phyloP scores from a whole-genome alignment of 2,113 vertebrate genomes.

The Mirounga angustirostris region DNA sequence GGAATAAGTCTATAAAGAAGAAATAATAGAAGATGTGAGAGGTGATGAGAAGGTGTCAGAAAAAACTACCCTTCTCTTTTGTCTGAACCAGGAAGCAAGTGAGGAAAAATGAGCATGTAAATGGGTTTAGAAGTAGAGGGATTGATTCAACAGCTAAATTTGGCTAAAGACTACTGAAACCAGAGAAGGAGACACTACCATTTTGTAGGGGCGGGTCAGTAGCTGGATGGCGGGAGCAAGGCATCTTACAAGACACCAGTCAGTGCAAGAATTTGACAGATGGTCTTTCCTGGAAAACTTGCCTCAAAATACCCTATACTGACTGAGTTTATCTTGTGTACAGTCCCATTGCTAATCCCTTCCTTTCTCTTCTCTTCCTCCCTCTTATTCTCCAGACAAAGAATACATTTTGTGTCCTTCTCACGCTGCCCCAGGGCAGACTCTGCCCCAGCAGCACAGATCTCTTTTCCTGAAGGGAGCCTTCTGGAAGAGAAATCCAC shows the following conservation, averaged over 20 bases:
- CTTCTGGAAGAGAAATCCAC: background rate
- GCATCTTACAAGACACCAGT: accelerated
- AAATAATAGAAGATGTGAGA: background rate
- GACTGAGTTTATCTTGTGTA: background rate
- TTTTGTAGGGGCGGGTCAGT: background rate
- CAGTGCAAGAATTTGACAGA: background rate
- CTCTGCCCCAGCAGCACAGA: too few relatives aligned
- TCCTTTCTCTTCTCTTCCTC: background rate
- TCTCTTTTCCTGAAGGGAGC: background rate
- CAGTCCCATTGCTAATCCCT: background rate
- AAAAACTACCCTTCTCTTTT: background rate
- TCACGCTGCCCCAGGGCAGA: background rate
- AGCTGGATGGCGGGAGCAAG: background rate
- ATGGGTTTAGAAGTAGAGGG: background rate
- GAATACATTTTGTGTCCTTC: background rate
- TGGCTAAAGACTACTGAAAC: background rate
- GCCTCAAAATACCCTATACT: background rate
- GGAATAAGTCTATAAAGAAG: background rate
- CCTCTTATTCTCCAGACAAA: background rate
- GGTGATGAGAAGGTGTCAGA: background rate
- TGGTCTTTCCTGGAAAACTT: background rate
- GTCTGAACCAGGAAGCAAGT: background rate
- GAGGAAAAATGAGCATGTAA: background rate
- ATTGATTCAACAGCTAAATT: background rate
- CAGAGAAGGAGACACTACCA: background rate